Percentiles rank a stretch among this genome's conserved stretches.
Evolutionary conservation across 2,797 vertebrate genomes (phyloP).

Genomic region (Xenentodon cancila): DNA sequence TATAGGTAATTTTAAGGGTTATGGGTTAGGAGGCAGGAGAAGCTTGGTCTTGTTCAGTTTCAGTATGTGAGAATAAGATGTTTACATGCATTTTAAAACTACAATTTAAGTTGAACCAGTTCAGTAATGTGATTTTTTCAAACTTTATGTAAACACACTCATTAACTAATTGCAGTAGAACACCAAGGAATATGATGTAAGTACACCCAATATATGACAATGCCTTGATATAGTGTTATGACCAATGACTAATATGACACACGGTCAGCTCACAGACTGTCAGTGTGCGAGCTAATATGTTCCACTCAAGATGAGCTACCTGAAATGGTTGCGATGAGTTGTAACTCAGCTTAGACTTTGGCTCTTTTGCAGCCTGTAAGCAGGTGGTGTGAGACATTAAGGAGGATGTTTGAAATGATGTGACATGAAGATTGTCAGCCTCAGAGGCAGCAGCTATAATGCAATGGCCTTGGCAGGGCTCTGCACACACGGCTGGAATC

Average conservation of each 20-base stretch:
- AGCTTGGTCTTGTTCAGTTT: too few species aligned
- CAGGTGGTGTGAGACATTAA: slow-evolving; percentile 25
- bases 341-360: slow-evolving; percentile 49
- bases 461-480: slow-evolving; percentile 29
- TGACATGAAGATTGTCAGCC: slow-evolving; percentile 36
- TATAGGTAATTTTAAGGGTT: too few species aligned
- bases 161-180: slow-evolving; percentile 39
- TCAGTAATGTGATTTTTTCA: too few species aligned
- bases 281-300: slow-evolving; percentile 39
- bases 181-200: slow-evolving; percentile 22
- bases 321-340: slow-evolving; percentile 51
- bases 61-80: too few species aligned
- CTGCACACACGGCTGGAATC: slow-evolving; percentile 42
- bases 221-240: slow-evolving; percentile 27
- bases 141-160: too few species aligned
- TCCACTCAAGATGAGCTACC: slow-evolving; percentile 55
- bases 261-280: slow-evolving; percentile 36
- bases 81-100: too few species aligned
- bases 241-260: slow-evolving; percentile 50
- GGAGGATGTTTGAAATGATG: slow-evolving; percentile 42
- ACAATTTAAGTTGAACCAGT: too few species aligned
- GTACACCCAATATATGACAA: slow-evolving; percentile 8
- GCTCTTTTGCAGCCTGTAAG: neutral
- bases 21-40: too few species aligned
- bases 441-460: too few species aligned